Evolutionary conservation across 2,888 invertebrate species (phyloP).

Genomic region (Dicycla oo): DNA sequence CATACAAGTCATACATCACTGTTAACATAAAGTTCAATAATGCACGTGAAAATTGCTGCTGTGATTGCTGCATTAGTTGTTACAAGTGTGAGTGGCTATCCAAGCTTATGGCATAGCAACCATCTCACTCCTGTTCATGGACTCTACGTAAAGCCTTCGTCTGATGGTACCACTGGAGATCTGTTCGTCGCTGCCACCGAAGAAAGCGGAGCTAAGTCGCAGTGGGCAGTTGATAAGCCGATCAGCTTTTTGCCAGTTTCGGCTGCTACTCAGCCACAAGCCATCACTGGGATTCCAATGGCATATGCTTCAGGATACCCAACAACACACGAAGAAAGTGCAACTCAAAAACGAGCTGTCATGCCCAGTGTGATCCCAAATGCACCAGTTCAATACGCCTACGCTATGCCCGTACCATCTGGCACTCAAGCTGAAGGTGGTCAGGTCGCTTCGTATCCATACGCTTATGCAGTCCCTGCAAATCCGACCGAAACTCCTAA

Average conservation of each 20-base stretch:
- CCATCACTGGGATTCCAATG: conserved; percentile 65
- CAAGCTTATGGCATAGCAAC: conserved; percentile 68
- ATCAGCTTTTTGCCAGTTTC: conserved; percentile 78
- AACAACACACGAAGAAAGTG: conserved; percentile 70
- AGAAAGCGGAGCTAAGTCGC: conserved; percentile 80
- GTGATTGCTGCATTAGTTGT: conserved; percentile 46
- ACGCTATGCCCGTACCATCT: conserved; percentile 74
- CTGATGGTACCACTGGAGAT: conserved; percentile 85
- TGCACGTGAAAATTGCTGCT: conserved; percentile 42
- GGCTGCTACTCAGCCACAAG: conserved; percentile 68
- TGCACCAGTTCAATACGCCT: conserved; percentile 78
- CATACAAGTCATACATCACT: not conserved
- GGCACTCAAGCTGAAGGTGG: conserved; percentile 64
- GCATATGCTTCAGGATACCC: conserved; percentile 69
- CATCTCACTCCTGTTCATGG: conserved; percentile 84
- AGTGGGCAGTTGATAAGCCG: conserved; percentile 85
- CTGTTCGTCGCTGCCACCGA: conserved; percentile 87
- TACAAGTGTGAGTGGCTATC: conserved; percentile 69
- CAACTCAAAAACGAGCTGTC: conserved; percentile 77
- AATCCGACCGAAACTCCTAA: conserved; percentile 68
- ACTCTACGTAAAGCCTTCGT: conserved; percentile 84
- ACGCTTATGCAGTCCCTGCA: conserved; percentile 69
- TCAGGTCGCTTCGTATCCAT: conserved; percentile 72
- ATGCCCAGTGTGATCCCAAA: conserved; percentile 73
- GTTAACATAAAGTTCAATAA: conserved; percentile 28